Evolutionary conservation across 2,797 vertebrate species (phyloP), one percentile per base, ranked within the genome.

Genomic region (Loris lydekkerianus): DNA sequence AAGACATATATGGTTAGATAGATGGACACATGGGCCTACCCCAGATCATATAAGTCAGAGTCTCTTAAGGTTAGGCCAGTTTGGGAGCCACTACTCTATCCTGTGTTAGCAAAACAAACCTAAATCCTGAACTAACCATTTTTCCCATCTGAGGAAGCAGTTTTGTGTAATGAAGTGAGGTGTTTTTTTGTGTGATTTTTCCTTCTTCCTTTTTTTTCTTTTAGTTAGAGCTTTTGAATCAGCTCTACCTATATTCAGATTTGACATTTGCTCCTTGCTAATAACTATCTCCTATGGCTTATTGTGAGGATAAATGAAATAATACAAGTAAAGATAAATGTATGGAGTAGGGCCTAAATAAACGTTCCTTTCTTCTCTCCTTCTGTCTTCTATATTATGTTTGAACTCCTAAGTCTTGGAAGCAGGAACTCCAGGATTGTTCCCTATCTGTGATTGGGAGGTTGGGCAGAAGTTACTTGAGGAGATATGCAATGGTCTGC

Each of bases 311-410:
- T 89, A 94, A 89, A 63, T 92, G 43, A 94, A 89, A 83, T 43
- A 86, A 89, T 60, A 67, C 17, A 11, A 49, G 4, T 40, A 84
- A 91, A 93, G 67, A 63, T 75, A 88, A 96, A 82, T 58, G 31
- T 70, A 56, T 67, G 6, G 72, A 73, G 23, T 93, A 86, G 31
- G 77, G 20, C 63, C 73, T 90, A 67, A 77, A 27, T 89, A 78
- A 87, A 61, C 72, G 58, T 56, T 93, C 49, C 94, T 85, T 91
- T 90, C 31, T 77, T 83, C 65, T 96, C 86, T 90, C 77, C 40
- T 75, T 91, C 49, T 93, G 9, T 65, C 8, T 40, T 93, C 69
- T 77, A 0, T 76, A 27, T 95, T 53, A 56, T 86, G 37, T 94
- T 86, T 92, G 70, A 94, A 63, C 15, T 91, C 60, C 69, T 2